phyloP scores from a whole-genome alignment of 2,113 vertebrate genomes.

The Oxyura jamaicensis region DNA sequence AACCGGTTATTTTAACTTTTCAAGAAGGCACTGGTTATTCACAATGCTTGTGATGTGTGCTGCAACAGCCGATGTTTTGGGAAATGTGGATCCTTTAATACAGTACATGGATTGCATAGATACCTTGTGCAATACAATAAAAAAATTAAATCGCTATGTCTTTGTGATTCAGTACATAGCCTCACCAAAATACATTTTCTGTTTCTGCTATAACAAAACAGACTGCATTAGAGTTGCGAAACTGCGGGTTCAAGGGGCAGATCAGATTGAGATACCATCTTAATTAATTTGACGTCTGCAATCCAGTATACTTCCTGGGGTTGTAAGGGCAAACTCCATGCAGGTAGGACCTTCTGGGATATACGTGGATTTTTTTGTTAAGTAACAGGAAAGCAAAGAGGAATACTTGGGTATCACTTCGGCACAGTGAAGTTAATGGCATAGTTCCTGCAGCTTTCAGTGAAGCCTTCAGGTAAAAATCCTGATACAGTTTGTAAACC shows the following conservation, averaged over 20 bases:
- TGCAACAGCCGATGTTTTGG: constrained; percentile 63
- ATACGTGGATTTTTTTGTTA: not conserved
- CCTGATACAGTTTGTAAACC: not conserved
- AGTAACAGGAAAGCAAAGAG: not conserved
- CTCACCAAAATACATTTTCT: not conserved
- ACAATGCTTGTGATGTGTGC: constrained; percentile 69
- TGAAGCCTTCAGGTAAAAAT: not conserved
- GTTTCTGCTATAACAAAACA: not conserved
- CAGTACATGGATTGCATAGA: constrained; percentile 73
- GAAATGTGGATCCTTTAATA: constrained; percentile 66
- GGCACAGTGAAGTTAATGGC: not conserved
- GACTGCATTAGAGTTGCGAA: not conserved
- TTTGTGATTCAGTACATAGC: constrained; percentile 48
- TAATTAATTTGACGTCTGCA: not conserved
- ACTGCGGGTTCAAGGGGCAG: not conserved
- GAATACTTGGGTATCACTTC: not conserved
- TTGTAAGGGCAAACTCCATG: not conserved
- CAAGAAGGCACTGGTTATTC: constrained; percentile 74
- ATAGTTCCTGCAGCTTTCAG: not conserved
- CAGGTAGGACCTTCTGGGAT: not conserved
- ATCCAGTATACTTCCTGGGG: not conserved
- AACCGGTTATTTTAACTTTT: constrained; percentile 54
- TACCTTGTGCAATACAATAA: constrained; percentile 81
- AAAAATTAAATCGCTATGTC: constrained; percentile 62
- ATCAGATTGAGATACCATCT: not conserved